Conservation (phyloP, 2,113 vertebrate genomes). For the Electrona antarctica region DNA sequence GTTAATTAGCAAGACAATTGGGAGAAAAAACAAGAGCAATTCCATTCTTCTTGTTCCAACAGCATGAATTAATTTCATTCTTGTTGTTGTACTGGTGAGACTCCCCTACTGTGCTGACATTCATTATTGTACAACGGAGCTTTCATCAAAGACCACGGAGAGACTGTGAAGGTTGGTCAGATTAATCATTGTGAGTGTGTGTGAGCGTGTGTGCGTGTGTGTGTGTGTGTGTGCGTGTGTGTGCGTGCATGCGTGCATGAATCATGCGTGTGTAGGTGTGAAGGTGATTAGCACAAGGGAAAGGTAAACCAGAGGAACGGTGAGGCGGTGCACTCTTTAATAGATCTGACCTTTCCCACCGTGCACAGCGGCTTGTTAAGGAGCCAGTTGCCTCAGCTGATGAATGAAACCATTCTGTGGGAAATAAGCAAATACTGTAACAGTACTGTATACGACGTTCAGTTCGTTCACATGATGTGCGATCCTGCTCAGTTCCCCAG, state of each 20-base stretch:
- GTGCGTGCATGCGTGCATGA: neutral
- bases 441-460: neutral
- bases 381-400: slow-evolving; percentile 37
- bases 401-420: slow-evolving; percentile 33
- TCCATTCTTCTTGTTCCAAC: slow-evolving; percentile 35
- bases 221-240: slow-evolving; percentile 1
- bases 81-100: slow-evolving; percentile 18
- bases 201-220: slow-evolving; percentile 15
- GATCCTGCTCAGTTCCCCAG: neutral
- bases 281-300: slow-evolving; percentile 52
- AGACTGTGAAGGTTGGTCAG: slow-evolving; percentile 18
- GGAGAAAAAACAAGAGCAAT: slow-evolving; percentile 29
- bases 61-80: slow-evolving; percentile 64
- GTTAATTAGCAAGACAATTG: slow-evolving; percentile 64
- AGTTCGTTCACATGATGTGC: neutral
- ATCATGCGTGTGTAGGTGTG: slow-evolving; percentile 12
- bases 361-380: slow-evolving; percentile 33
- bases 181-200: slow-evolving; percentile 51
- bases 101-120: slow-evolving; percentile 25
- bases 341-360: slow-evolving; percentile 58
- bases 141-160: slow-evolving; percentile 55
- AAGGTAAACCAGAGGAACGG: slow-evolving; percentile 34
- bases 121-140: slow-evolving; percentile 42
- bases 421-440: slow-evolving; percentile 10
- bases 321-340: slow-evolving; percentile 37